phyloP scores from a whole-genome alignment of 2,113 vertebrate genomes.

The Solea solea region DNA sequence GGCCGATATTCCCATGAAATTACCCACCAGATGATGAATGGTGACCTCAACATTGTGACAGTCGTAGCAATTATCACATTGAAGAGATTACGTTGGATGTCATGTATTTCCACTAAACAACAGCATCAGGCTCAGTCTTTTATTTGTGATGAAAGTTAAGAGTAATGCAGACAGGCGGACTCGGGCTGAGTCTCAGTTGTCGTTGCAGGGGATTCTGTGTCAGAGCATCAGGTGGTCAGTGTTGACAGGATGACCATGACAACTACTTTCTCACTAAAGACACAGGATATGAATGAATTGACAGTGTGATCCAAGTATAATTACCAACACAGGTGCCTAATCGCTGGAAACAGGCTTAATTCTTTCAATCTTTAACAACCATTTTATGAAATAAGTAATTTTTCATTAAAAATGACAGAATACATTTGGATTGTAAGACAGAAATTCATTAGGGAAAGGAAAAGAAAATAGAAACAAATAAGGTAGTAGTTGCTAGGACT shows the following conservation, averaged over 20 bases:
- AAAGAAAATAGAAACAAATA: too few species aligned
- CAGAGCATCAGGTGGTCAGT: conserved; percentile 8
- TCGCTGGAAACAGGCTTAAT: background rate
- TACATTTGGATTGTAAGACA: background rate
- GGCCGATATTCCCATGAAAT: conserved; percentile 2
- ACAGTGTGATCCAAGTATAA: background rate
- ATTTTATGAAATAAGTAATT: background rate
- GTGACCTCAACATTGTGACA: background rate
- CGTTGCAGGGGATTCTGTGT: conserved; percentile 23
- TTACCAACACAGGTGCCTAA: background rate
- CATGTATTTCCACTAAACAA: background rate
- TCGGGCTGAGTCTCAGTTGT: background rate
- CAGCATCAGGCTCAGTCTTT: background rate
- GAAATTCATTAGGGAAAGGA: too few species aligned
- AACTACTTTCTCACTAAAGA: conserved; percentile 9
- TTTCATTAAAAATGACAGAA: background rate
- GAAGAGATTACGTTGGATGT: too few species aligned
- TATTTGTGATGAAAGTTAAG: conserved; percentile 11
- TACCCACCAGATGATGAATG: background rate
- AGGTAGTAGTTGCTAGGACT: too few species aligned
- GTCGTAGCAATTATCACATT: background rate
- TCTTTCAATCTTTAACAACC: background rate
- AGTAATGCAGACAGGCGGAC: conserved; percentile 7
- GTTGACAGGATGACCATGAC: background rate
- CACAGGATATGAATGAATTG: conserved; percentile 3